Conservation (phyloP, 2,113 vertebrate species). For the Muntiacus reevesi region DNA sequence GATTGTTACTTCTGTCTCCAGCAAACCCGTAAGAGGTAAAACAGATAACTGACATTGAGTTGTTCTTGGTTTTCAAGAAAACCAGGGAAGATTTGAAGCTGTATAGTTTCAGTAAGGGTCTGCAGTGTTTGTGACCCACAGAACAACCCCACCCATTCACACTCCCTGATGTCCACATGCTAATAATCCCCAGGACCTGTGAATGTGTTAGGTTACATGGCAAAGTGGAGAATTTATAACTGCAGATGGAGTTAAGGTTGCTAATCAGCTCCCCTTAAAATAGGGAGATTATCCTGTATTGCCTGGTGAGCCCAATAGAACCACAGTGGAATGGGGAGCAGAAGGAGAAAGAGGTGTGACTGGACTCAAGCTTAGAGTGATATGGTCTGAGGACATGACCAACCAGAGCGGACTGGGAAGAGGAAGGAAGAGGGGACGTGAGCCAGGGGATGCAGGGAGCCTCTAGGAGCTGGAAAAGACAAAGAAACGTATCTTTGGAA, state of each 20-base stretch:
- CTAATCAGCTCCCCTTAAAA: background rate
- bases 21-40: background rate
- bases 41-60: background rate
- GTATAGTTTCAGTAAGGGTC: background rate
- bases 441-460: background rate
- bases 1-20: conserved; percentile 10
- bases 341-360: background rate
- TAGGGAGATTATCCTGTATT: background rate
- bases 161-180: background rate
- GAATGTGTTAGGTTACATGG: background rate
- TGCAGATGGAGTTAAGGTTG: background rate
- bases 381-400: background rate
- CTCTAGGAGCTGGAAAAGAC: background rate
- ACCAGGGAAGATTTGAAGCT: background rate
- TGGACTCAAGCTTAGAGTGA: background rate
- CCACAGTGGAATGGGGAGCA: background rate
- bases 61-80: conserved; percentile 23
- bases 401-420: background rate
- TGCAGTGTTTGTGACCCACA: background rate
- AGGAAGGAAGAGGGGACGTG: background rate
- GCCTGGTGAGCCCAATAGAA: background rate
- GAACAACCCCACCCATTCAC: background rate
- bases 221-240: background rate
- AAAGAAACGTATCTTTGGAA: background rate
- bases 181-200: background rate